Base-by-base conservation (phyloP, 2,888 invertebrate species). In the Tinea pellionella region DNA sequence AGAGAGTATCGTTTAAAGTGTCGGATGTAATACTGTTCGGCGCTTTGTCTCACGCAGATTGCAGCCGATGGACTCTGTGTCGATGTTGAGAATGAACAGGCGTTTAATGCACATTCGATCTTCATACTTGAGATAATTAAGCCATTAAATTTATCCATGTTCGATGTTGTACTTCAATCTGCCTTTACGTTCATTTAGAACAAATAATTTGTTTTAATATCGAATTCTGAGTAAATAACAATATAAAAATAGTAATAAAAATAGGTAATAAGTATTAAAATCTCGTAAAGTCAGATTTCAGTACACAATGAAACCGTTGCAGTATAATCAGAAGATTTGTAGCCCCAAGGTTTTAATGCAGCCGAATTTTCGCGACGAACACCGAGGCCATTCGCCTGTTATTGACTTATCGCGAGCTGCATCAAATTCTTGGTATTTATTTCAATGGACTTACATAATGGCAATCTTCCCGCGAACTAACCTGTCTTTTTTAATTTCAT, bases 81-180 rank as follows among this genome's bases (percentile, higher is more conserved):
- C 18, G 32, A 32, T 30, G 16, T 32, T 51, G 43, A 61, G 57
- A 61, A 43, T 57, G 57, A 43, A 43, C 43, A 30, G 69, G 70
- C 70, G 69, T 69, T 74, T 68, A 73, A 69, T 71, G 69, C 67
- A 64, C 68, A 37, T 68, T 68, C 69, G 72, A 77, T 77, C 74
- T 71, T 66, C 69, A 75, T 78, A 80, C 79, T 82, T 74, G 77
- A 81, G 80, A 80, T 83, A 84, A 86, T 84, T 79, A 82, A 82
- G 80, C 77, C 77, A 82, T 85, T 81, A 81, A 77, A 78, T 78
- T 73, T 73, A 73, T 73, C 70, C 47, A 29, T 59, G 55, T 58
- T 59, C 59, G 57, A 61, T 60, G 71, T 2, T 6, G 74, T 75
- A 73, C 60, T 53, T 53, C 47, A 47, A n/a, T 47, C 15, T 37